Base-by-base conservation (phyloP, 2,888 invertebrate genomes). In the Torymus aiolomorphi region DNA sequence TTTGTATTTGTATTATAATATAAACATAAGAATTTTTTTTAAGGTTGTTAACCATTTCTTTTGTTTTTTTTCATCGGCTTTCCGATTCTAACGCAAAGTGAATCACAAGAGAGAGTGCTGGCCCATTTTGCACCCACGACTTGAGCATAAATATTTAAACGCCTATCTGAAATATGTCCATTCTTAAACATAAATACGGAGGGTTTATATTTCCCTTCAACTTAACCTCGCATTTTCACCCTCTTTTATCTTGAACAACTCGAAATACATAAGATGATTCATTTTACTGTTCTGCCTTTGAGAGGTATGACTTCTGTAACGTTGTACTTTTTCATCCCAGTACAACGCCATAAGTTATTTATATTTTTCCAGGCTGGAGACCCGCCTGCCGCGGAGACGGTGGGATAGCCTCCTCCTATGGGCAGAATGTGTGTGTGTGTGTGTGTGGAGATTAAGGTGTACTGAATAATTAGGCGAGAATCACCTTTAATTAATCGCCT, bases 151-250 rank as follows among this genome's bases (percentile, higher is more conserved):
- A 90, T 90, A 90, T 90, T 90, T 88, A 88, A 89, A 88, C 86
- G 87, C 88, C 86, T 88, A 88, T 90, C 89, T 89, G 88, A 89
- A 89, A 89, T 89, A 90, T 89, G 89, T 89, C 89, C 89, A 89
- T 88, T 89, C 88, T 85, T 84, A 86, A 85, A 85, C 88, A 89
- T 89, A 89, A 90, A 90, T 88, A 89, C 84, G 83, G 86, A 85
- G 86, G 83, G 49, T 56, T 73, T 20, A 59, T 63, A 51, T 49
- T 77, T 74, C 65, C 73, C 59, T 61, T 49, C 56, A 63, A 70
- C 54, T 56, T 57, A 16, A 42, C 57, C 54, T 65, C 74, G 51
- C 18, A 70, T 75, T 79, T 75, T 59, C 69, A 69, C 78, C 75
- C 70, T 79, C 70, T 49, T 75, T 65, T 70, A 71, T 77, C 71